Percentiles rank a stretch among this genome's conserved stretches.
Conservation (phyloP, 1,140 invertebrate species). For the Saccostrea glomerata region DNA sequence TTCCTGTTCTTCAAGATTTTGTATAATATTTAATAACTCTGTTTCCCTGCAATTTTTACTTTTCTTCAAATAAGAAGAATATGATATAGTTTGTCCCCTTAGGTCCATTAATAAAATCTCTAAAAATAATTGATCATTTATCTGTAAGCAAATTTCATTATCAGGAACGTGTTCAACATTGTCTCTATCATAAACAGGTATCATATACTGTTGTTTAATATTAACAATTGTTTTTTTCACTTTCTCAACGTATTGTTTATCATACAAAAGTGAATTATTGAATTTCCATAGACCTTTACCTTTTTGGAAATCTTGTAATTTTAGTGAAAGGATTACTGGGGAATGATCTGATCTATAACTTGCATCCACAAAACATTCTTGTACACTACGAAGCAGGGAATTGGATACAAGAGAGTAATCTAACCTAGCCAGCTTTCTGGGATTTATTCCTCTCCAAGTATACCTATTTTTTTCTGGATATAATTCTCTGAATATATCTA, state of each 20-base stretch:
- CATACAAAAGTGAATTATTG: slow-evolving; percentile 12
- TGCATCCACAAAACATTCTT: not conserved
- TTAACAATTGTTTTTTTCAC: not conserved
- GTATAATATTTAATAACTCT: not conserved
- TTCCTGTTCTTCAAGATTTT: not conserved
- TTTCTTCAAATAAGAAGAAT: slow-evolving; percentile 33
- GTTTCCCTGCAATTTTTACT: not conserved
- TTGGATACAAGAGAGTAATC: slow-evolving; percentile 30
- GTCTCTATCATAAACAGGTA: slow-evolving; percentile 35
- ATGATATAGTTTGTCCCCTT: not conserved
- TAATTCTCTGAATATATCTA: slow-evolving; percentile 35
- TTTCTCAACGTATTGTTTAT: slow-evolving; percentile 39
- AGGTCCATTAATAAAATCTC: too few species aligned
- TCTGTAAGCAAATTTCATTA: not conserved
- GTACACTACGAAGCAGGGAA: not conserved
- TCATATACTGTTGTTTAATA: slow-evolving; percentile 21
- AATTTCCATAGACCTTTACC: slow-evolving; percentile 44
- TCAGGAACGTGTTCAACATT: not conserved
- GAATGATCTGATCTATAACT: slow-evolving; percentile 42
- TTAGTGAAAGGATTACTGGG: not conserved
- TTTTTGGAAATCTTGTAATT: slow-evolving; percentile 33
- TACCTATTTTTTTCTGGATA: not conserved
- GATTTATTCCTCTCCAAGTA: slow-evolving; percentile 43
- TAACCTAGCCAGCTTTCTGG: slow-evolving; percentile 1
- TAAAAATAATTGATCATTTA: too few species aligned